Percentiles rank a stretch among this genome's conserved stretches.
phyloP scores from a whole-genome alignment of 2,113 vertebrate genomes.

The Catharus fuscescens region DNA sequence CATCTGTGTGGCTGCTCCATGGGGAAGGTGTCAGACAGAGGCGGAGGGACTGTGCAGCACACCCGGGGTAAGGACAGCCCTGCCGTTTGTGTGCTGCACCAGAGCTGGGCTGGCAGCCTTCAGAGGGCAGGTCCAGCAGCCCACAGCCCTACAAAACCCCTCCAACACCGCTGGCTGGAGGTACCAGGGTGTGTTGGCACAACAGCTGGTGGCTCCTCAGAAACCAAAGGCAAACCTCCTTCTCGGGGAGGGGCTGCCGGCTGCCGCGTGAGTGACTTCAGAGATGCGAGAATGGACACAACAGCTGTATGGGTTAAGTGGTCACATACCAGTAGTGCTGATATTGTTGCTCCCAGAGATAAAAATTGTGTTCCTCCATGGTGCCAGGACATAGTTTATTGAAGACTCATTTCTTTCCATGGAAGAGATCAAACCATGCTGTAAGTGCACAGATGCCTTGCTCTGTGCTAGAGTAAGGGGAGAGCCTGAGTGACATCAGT shows the following conservation, averaged over 20 bases:
- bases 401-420: slow-evolving; percentile 15
- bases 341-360: slow-evolving; percentile 39
- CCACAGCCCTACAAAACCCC: not conserved
- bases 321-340: slow-evolving; percentile 32
- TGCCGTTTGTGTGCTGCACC: rapidly evolving
- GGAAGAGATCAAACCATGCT: not conserved
- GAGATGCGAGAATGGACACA: not conserved
- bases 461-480: not conserved
- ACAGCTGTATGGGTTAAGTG: slow-evolving; percentile 34
- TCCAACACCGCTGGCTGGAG: not conserved
- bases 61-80: rapidly evolving
- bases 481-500: not conserved
- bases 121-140: not conserved
- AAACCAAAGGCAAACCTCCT: not conserved
- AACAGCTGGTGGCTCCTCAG: not conserved
- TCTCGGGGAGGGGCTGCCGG: not conserved
- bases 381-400: slow-evolving; percentile 40
- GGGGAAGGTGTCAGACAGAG: not conserved
- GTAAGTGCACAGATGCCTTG: not conserved
- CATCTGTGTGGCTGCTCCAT: not conserved
- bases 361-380: slow-evolving; percentile 30
- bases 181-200: not conserved
- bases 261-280: not conserved
- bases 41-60: rapidly evolving
- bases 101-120: not conserved